A percentile compares a stretch with the other conserved stretches of the same genome.
These are phyloP conservation scores for Fringilla coelebs DNA, from an alignment of 2,797 vertebrate genomes.

Conservation along the genomic window DNA sequence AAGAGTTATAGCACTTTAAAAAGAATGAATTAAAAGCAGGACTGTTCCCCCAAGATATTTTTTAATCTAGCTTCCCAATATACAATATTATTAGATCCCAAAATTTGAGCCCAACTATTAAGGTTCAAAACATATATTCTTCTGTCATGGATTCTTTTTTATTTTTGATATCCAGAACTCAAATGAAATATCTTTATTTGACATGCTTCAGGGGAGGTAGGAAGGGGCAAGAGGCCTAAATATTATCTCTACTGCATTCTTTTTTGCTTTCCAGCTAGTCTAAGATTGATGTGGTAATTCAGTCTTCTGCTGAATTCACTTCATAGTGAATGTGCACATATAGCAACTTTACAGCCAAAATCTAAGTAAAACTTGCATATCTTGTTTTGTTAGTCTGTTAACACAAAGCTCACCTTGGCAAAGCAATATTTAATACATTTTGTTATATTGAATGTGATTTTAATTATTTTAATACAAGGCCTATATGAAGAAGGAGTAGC, in stretches of 20 bases:
- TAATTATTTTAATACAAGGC: neutral
- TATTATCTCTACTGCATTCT: neutral
- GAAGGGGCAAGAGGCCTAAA: neutral
- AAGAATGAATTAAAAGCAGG: neutral
- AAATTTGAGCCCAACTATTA: neutral
- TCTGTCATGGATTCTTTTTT: neutral
- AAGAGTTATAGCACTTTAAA: neutral
- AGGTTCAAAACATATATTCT: neutral
- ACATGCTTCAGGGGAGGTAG: neutral
- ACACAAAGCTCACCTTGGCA: neutral
- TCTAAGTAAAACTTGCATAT: neutral
- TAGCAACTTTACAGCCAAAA: neutral
- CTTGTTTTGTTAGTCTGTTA: neutral
- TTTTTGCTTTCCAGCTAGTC: neutral
- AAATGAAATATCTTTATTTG: neutral
- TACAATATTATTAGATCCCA: neutral
- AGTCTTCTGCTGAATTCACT: neutral
- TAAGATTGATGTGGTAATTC: neutral
- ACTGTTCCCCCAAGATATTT: neutral
- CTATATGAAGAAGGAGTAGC: neutral
- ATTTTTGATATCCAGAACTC: neutral
- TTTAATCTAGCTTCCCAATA: neutral
- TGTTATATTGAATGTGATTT: neutral
- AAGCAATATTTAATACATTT: neutral
- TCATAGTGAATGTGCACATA: neutral